phyloP scores from a whole-genome alignment of 2,113 vertebrate species.

The Trogon melanurus region DNA sequence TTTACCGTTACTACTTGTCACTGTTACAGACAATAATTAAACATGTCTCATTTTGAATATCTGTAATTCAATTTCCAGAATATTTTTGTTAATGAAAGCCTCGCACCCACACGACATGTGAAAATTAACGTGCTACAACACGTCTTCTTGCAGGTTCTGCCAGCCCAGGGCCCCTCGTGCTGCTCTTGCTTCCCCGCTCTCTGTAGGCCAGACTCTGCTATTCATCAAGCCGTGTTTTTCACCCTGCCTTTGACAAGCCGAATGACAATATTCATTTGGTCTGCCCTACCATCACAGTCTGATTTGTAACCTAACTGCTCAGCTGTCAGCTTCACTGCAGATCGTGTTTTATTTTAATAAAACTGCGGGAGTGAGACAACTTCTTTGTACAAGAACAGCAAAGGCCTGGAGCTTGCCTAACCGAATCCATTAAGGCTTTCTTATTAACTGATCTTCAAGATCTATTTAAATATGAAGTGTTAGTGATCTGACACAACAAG shows the following conservation, averaged over 20 bases:
- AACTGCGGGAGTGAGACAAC: slow-evolving; percentile 19
- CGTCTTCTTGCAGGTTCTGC: accelerated
- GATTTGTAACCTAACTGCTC: slow-evolving; percentile 61
- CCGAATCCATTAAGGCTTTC: slow-evolving; percentile 1
- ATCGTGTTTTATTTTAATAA: slow-evolving; percentile 58
- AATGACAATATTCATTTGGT: slow-evolving; percentile 12
- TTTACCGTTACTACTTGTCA: background rate
- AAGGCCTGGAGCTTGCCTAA: background rate
- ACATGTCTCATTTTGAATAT: background rate
- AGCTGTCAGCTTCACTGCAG: slow-evolving; percentile 64
- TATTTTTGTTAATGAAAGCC: background rate
- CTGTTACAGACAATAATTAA: background rate
- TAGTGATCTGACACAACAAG: background rate
- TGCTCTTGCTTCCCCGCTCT: background rate
- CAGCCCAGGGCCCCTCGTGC: accelerated
- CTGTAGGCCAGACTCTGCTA: background rate
- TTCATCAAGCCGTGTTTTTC: slow-evolving; percentile 26
- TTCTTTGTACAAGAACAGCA: background rate
- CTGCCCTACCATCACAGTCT: slow-evolving; percentile 22
- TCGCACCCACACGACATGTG: accelerated
- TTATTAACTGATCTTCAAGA: slow-evolving; percentile 17
- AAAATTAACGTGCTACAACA: accelerated
- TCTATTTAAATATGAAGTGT: background rate
- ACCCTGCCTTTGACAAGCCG: slow-evolving; percentile 21
- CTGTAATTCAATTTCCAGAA: background rate